phyloP scores from a whole-genome alignment of 2,888 invertebrate species.

The Keiferia lycopersicella region DNA sequence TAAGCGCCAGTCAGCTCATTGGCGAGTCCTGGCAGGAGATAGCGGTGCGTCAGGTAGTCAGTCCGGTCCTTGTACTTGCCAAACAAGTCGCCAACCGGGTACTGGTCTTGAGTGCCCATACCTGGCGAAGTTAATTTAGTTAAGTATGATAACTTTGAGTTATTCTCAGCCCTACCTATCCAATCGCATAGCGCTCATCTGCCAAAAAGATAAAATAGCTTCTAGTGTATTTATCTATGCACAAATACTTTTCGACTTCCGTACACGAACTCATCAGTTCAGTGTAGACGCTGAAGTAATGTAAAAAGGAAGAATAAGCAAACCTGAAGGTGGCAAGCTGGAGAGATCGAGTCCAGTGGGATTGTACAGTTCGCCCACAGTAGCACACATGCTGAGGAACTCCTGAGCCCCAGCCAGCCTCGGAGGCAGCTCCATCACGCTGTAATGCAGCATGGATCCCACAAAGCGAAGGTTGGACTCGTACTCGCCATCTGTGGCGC shows the following conservation, averaged over 20 bases:
- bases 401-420: slow-evolving; percentile 53
- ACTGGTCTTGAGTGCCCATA: slow-evolving; percentile 93
- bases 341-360: slow-evolving; percentile 83
- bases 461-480: slow-evolving; percentile 88
- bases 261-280: no score
- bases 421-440: slow-evolving; percentile 87
- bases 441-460: slow-evolving; percentile 86
- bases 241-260: no score
- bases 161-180: background rate
- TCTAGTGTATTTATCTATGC: no score
- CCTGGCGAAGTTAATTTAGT: slow-evolving; percentile 58
- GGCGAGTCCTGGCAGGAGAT: slow-evolving; percentile 84
- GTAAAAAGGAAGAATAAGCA: background rate
- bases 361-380: slow-evolving; percentile 89
- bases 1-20: slow-evolving; percentile 88
- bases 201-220: no score
- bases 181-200: no score
- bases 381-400: slow-evolving; percentile 80
- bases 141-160: background rate
- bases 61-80: slow-evolving; percentile 91
- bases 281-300: no score
- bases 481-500: slow-evolving; percentile 83
- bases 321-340: slow-evolving; percentile 84
- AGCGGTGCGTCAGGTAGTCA: slow-evolving; percentile 84
- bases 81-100: slow-evolving; percentile 93